Base-by-base conservation (phyloP, 2,113 vertebrate genomes). In the Okapia johnstoni region DNA sequence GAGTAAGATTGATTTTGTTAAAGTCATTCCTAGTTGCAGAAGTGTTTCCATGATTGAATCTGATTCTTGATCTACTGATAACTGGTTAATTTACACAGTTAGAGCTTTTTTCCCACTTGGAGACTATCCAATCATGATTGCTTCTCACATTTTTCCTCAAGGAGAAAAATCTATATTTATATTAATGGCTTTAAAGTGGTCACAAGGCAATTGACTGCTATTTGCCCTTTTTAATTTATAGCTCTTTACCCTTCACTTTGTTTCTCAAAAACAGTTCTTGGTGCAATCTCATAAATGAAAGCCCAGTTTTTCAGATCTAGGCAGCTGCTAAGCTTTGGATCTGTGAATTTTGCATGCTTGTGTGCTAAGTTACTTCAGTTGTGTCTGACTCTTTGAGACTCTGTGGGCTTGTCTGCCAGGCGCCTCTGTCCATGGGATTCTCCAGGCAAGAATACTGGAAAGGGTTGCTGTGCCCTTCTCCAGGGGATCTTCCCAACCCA, bases 11-110 rank as follows among this genome's bases (percentile, higher is more conserved):
- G 23, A 60, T 93, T 97, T 93, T 90, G 30, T 95, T 36, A 77
- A 76, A 40, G 87, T 92, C 58, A 57, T 25, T 93, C 7, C n/a
- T n/a, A 77, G 58, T 87, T 89, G 40, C 43, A 96, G 57, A 92
- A 90, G 30, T 93, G 55, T 97, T 97, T 94, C 80, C n/a, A 12
- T 60, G 84, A 96, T 90, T 94, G 86, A 84, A 61, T 84, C 58
- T 93, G 92, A 94, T 80, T 73, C 33, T 61, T 92, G 61, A 98
- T 96, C 94, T 96, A 90, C 96, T 89, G 76, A 57, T 88, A 81
- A 33, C 55, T 94, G n/a, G 36, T 96, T 94, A 88, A 94, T 94
- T 97, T 88, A 89, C 85, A 88, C 43, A 76, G 57, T 81, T 40
- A 81, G 14, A 11, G 48, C 26, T 88, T 93, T 92, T 70, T 17